Evolutionary conservation across 2,888 invertebrate genomes (phyloP).

Genomic region (Tanytarsus gracilentus): DNA sequence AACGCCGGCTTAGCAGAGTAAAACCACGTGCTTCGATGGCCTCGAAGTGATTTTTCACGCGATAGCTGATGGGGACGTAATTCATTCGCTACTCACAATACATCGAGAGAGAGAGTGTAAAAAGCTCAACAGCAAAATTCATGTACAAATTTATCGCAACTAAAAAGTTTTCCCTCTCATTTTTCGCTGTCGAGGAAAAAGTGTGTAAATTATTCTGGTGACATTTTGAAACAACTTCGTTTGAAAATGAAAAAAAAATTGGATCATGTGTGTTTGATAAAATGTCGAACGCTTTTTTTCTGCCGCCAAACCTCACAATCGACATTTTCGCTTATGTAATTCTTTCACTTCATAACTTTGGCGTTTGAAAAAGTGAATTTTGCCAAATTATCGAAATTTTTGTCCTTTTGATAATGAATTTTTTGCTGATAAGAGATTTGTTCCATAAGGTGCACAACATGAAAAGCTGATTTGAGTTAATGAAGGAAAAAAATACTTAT

Average conservation of each 20-base stretch:
- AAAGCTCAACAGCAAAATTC: no score
- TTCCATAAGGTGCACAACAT: not conserved
- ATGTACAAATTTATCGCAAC: no score
- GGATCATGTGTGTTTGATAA: not conserved
- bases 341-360: no score
- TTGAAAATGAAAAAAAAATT: no score
- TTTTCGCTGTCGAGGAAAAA: not conserved
- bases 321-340: not conserved
- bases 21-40: slow-evolving; percentile 27
- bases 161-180: slow-evolving; percentile 8
- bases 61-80: not conserved
- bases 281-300: not conserved
- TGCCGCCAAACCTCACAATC: not conserved
- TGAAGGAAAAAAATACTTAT: no score
- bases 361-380: no score
- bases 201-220: not conserved
- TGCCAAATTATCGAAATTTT: no score
- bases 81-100: no score
- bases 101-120: no score
- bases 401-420: no score
- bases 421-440: not conserved
- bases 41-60: slow-evolving; percentile 27
- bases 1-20: not conserved
- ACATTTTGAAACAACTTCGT: not conserved
- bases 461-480: no score